Conservation (phyloP, 2,797 vertebrate species). For the Myotis planiceps region DNA sequence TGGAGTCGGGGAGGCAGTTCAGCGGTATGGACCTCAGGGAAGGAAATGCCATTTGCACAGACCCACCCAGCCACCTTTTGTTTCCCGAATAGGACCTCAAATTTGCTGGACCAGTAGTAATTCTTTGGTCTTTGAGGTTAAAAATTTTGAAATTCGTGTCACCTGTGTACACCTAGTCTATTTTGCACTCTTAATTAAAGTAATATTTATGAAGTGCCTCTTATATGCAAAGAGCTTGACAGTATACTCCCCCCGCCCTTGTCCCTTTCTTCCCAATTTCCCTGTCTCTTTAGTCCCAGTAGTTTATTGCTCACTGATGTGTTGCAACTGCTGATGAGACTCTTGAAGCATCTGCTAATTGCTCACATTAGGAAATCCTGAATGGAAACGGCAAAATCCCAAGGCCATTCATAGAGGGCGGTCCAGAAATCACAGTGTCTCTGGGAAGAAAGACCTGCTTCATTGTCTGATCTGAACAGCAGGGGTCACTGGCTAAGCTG, state of each 20-base stretch:
- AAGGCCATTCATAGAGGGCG: constrained; percentile 41
- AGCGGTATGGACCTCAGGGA: neutral
- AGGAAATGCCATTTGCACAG: neutral
- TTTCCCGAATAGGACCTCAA: neutral
- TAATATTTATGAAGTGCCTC: neutral
- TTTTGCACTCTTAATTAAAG: neutral
- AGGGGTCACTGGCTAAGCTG: constrained; percentile 77
- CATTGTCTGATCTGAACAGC: constrained; percentile 73
- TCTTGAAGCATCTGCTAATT: constrained; percentile 74
- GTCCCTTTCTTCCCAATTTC: neutral
- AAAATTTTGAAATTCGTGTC: neutral
- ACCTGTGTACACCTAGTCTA: neutral
- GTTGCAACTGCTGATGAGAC: constrained; percentile 54
- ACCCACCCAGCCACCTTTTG: neutral
- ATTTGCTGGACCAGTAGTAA: neutral
- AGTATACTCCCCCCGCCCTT: neutral
- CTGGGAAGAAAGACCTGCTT: constrained; percentile 55
- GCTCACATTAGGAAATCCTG: constrained; percentile 70
- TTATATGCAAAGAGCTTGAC: neutral
- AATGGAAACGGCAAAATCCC: constrained; percentile 70
- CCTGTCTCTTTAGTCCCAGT: neutral
- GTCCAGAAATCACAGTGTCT: constrained; percentile 54
- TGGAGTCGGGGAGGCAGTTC: neutral
- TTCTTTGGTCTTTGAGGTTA: neutral
- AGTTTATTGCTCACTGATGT: constrained; percentile 72